Percentiles rank a stretch among this genome's conserved stretches.
phyloP scores from a whole-genome alignment of 2,888 invertebrate species.

The Watsonalla cultraria region DNA sequence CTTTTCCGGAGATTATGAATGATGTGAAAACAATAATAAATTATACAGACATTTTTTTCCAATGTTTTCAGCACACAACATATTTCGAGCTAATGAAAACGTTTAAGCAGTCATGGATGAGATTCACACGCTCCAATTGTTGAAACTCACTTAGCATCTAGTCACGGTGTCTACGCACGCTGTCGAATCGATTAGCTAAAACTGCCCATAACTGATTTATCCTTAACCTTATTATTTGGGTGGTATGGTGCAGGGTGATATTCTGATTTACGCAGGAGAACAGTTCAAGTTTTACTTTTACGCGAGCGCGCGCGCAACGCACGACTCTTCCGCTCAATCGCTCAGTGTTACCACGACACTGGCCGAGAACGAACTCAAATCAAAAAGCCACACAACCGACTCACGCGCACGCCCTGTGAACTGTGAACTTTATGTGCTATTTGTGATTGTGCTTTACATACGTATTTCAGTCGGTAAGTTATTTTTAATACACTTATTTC shows the following conservation, averaged over 20 bases:
- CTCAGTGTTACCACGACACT: constrained; percentile 70
- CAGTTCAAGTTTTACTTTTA: constrained; percentile 59
- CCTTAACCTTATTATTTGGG: constrained; percentile 68
- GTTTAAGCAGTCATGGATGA: constrained; percentile 14
- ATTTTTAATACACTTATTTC: constrained; percentile 5
- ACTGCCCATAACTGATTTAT: constrained; percentile 44
- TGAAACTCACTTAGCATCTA: constrained; percentile 41
- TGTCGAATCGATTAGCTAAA: constrained; percentile 53
- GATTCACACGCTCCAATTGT: constrained; percentile 53
- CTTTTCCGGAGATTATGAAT: constrained; percentile 2
- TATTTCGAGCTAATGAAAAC: constrained; percentile 24
- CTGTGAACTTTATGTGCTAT: constrained; percentile 60
- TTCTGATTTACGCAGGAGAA: constrained; percentile 44
- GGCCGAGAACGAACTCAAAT: constrained; percentile 71
- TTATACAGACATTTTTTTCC: constrained; percentile 6
- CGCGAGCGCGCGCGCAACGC: constrained; percentile 64
- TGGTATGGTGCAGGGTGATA: constrained; percentile 53
- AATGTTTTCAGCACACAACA: constrained; percentile 2
- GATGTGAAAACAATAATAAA: constrained; percentile 1
- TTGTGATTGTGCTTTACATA: constrained; percentile 52
- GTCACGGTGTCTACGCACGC: constrained; percentile 31
- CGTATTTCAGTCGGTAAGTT: constrained; percentile 39
- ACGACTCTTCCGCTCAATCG: constrained; percentile 59
- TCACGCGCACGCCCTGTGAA: constrained; percentile 46
- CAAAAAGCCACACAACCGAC: constrained; percentile 39